Base-by-base conservation (phyloP, 2,888 invertebrate species). In the Lingula anatina region DNA sequence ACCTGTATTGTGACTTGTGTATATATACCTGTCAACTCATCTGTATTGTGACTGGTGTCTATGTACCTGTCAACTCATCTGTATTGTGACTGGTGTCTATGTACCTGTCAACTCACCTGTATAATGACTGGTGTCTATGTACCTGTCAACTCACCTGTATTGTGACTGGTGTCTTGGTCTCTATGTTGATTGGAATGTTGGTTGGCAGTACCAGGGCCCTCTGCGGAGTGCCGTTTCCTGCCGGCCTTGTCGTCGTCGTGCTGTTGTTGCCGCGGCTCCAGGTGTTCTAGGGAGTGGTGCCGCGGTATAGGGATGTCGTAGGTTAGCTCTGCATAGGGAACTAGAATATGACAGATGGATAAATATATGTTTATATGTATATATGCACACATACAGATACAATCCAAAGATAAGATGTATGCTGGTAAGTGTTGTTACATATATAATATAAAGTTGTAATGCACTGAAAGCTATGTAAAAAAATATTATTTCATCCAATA, bases 251-350 rank as follows among this genome's bases (percentile, higher is more conserved):
- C 52, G 3, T 49, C 41, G 28, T 54, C 56, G 25, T 46, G 43
- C n/a, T 41, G 40, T 27, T 25, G 46, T 20, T 9, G 35, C 39
- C 44, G 49, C 26, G 41, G 49, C 26, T 38, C 45, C 39, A 25
- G 45, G 47, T 25, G 21, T 41, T 25, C 23, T 41, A 39, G 26
- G 3, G 26, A n/a, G 4, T 39, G 39, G 2, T 15, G 25, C 9
- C 12, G 44, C 48, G 56, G 51, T 23, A n/a, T n/a, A n/a, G 65
- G 62, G 9, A 65, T 61, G 44, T 68, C 69, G 47, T 70, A 70
- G 5, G 68, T 59, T 44, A 70, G 61, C 54, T 70, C 68, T 43
- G 70, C 68, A 50, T 70, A 70, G 36, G 67, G 65, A 44, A 70
- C 62, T 50, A 31, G 9, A 9, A 31, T 9, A 31, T 12, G 9